Evolutionary conservation across 2,113 vertebrate species (phyloP), one percentile per base, ranked within the genome.

Genomic region (Salminus brasiliensis): DNA sequence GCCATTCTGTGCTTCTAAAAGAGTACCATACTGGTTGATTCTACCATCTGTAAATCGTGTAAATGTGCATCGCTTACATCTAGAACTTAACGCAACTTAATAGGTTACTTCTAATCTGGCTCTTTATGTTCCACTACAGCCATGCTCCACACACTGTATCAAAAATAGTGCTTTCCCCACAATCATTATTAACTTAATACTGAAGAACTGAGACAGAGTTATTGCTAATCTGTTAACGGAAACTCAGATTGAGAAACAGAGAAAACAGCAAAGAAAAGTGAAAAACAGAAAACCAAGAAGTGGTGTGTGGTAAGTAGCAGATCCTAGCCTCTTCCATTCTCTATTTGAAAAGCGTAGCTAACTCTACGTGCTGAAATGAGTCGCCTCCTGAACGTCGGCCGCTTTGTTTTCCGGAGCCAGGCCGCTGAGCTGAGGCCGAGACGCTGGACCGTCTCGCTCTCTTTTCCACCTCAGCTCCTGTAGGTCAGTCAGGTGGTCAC

Each of bases 151-250:
- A 27, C 39, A 32, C 55, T 71, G 65, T 84, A 84, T 84, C 79
- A 84, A 84, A 81, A 81, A 81, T 84, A 84, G 41, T 59, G 9
- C 65, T 75, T 63, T 39, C 41, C 55, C 23, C 45, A 21, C 66
- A 66, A 32, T 11, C 10, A 32, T 59, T 13, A 77, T 23, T 18
- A 39, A 36, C 52, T 52, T 23, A 34, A 27, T 60, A 34, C 32
- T 36, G 45, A 69, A 30, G 53, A 52, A 70, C 43, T 10, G 16
- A 55, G 21, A 68, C 36, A 45, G 45, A 41, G 55, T 63, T 84
- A 81, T 71, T 84, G 75, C 75, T 74, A 72, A 41, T 47, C 45
- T 71, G n/a, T 49, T 23, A 65, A 60, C 15, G 21, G 16, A 47
- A 63, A 62, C 25, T 34, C 49, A 67, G 21, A 53, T n/a, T 23